Evolutionary conservation across 2,797 vertebrate species (phyloP), one percentile per base, ranked within the genome.

Genomic region (Melanotaenia parkinsoni): DNA sequence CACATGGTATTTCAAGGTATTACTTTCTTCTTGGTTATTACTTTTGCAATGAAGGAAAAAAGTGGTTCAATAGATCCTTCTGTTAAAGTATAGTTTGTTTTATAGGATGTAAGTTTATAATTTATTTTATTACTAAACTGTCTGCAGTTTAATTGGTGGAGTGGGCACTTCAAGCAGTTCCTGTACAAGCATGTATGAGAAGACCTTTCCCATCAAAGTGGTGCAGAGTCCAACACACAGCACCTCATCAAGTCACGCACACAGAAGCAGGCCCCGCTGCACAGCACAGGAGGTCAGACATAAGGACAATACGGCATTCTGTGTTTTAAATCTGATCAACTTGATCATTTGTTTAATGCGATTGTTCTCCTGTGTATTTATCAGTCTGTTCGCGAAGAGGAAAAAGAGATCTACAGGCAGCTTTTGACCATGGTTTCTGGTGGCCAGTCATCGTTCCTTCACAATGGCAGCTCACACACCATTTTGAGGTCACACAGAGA

Each of bases 321-420:
- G 4, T 3, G 13, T n/a, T 57, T 9, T 10, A n/a, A 50, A 18
- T 51, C 8, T n/a, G 8, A 24, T 32, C 66, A 1, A 30, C 10
- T 26, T 69, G 9, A 62, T 67, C 1, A 10, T 24, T 38, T 73
- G 18, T 47, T 9, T 16, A 61, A 66, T 38, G 8, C 53, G 1
- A 3, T 62, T n/a, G 18, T 38, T 74, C 5, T 37, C 2, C 22
- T 74, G 10, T 82, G 10, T 76, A 9, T 60, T 62, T 74, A 16
- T 85, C 67, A 99, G 98, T 98, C 96, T 0, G 94, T 98, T 76
- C 83, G 94, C 60, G 95, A 96, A 79, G 97, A 97, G 63, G 98
- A 99, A 87, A 96, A 95, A 75, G 97, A 98, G 83, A 95, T 98
- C 70, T 99, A 99, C 90, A 92, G 96, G 82, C 97, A 98, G 85